phyloP scores from a whole-genome alignment of 2,113 vertebrate genomes.

The Cyrtonyx montezumae region DNA sequence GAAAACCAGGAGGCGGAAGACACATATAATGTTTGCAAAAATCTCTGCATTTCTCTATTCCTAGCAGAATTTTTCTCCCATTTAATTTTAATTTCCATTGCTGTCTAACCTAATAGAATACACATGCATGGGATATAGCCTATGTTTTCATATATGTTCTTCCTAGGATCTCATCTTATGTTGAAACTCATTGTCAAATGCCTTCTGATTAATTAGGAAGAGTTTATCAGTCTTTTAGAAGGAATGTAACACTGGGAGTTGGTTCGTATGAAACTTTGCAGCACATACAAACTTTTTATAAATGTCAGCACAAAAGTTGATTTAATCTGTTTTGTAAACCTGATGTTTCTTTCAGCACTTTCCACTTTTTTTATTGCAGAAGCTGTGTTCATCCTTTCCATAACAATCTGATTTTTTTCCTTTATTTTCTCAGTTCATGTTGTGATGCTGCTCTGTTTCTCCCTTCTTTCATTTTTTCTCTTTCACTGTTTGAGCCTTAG shows the following conservation, averaged over 20 bases:
- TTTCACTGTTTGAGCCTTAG: not conserved
- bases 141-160: accelerated
- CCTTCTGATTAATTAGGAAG: not conserved
- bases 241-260: not conserved
- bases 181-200: not conserved
- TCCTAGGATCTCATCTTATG: not conserved
- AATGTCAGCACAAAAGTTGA: not conserved
- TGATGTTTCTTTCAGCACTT: not conserved
- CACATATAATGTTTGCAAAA: not conserved
- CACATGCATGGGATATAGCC: not conserved
- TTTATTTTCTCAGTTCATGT: not conserved
- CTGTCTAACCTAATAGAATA: not conserved
- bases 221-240: not conserved
- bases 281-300: not conserved
- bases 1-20: not conserved
- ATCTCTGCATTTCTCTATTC: not conserved
- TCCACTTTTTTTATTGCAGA: not conserved
- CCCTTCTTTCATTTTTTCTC: not conserved
- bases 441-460: not conserved
- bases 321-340: not conserved
- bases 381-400: not conserved
- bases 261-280: not conserved
- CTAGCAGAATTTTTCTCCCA: not conserved
- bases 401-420: not conserved
- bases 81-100: not conserved